Evolutionary conservation across 2,888 invertebrate genomes (phyloP).

Genomic region (Philaethria dido): DNA sequence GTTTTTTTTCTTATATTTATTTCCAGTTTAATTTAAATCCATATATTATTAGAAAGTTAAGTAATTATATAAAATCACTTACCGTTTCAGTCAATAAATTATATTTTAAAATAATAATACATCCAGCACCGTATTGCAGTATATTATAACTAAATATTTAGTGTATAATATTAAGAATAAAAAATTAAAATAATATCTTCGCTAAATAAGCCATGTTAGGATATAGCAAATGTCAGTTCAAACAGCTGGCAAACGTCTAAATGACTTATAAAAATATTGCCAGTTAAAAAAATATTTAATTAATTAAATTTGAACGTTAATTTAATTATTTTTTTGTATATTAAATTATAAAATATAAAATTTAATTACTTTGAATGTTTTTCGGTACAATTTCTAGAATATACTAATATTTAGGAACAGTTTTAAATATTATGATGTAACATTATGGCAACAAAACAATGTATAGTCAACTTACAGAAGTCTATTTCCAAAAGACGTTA

Average conservation of each 20-base stretch:
- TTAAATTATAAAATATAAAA: background rate
- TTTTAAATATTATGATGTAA: background rate
- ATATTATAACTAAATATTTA: background rate
- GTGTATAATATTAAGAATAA: slow-evolving; percentile 12
- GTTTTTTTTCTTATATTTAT: background rate
- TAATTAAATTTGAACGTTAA: background rate
- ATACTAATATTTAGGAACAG: background rate
- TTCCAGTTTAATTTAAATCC: background rate
- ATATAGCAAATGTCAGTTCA: slow-evolving; percentile 8
- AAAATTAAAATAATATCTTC: background rate
- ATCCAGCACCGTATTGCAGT: slow-evolving; percentile 11
- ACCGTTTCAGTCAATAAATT: slow-evolving; percentile 11
- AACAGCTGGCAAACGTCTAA: slow-evolving; percentile 27
- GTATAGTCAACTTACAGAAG: slow-evolving; percentile 7
- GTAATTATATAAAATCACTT: slow-evolving; percentile 2
- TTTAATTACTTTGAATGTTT: background rate
- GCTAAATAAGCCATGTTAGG: slow-evolving; percentile 8
- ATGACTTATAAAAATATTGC: background rate
- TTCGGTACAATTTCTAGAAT: background rate
- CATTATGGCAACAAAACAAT: slow-evolving; percentile 12
- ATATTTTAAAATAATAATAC: background rate
- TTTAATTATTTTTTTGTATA: background rate
- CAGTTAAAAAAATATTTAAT: background rate
- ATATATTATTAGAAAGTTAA: background rate
- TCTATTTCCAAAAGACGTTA: slow-evolving; percentile 23